These are phyloP conservation scores for Agonopterix alstromeriana DNA, from an alignment of 2,888 invertebrate genomes.

Conservation along the genomic window DNA sequence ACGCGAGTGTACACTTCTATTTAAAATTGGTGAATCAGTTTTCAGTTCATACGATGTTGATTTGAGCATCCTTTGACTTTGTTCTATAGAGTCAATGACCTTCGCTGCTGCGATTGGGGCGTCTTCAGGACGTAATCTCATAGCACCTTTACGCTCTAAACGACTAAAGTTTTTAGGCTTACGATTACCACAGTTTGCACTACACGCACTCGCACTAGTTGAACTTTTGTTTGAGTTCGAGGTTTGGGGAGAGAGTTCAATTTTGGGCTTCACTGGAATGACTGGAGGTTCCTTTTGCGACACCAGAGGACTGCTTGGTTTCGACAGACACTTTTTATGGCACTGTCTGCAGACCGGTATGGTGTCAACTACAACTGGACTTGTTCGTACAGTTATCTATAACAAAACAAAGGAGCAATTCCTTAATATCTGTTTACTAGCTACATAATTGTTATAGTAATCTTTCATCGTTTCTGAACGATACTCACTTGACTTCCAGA, in stretches of 20 bases:
- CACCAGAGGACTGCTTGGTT: conserved; percentile 69
- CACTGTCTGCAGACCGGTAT: conserved; percentile 86
- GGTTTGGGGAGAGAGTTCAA: conserved; percentile 57
- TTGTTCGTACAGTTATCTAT: conserved; percentile 86
- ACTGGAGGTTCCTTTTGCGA: conserved; percentile 60
- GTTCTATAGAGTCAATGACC: conserved; percentile 70
- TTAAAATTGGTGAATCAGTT: conserved; percentile 60
- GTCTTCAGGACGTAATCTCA: conserved; percentile 67
- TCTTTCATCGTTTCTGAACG: not conserved
- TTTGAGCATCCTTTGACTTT: conserved; percentile 69
- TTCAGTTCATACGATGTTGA: conserved; percentile 67
- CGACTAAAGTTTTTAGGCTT: conserved; percentile 55
- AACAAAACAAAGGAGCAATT: conserved; percentile 19
- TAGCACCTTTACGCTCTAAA: conserved; percentile 69
- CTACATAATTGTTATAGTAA: not conserved
- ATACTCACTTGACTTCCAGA: conserved; percentile 85
- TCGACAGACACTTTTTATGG: conserved; percentile 84
- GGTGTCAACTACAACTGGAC: conserved; percentile 83
- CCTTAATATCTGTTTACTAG: no score
- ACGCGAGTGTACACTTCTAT: conserved; percentile 43
- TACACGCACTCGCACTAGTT: conserved; percentile 53
- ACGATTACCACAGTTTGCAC: conserved; percentile 57
- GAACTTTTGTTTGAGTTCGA: conserved; percentile 59
- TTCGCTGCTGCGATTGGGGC: conserved; percentile 62
- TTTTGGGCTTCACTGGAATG: conserved; percentile 45